phyloP scores from a whole-genome alignment of 2,113 vertebrate species.

The Thermophis baileyi region DNA sequence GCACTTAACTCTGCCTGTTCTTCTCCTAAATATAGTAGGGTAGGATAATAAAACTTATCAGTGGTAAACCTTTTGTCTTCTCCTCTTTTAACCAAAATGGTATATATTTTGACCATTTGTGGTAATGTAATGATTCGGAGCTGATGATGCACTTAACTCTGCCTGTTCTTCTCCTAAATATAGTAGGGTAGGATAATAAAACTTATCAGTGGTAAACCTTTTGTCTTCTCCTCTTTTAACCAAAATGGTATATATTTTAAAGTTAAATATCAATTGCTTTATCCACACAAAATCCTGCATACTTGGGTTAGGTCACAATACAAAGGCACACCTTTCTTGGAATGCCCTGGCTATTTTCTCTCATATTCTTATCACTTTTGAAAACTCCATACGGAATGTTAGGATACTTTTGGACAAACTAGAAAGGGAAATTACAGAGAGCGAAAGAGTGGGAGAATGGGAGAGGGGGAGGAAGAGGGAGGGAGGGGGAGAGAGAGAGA shows the following conservation, averaged over 20 bases:
- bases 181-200: not conserved
- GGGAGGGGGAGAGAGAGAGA: not conserved
- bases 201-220: not conserved
- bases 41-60: not conserved
- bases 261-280: not conserved
- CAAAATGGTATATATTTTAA: not conserved
- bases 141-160: not conserved
- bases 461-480: not conserved
- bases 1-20: not conserved
- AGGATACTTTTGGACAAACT: not conserved
- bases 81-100: not conserved
- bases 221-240: not conserved
- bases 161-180: not conserved
- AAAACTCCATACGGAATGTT: not conserved
- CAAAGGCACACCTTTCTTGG: not conserved
- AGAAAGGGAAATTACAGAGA: not conserved
- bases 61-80: not conserved
- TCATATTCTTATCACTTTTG: not conserved
- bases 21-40: not conserved
- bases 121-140: not conserved
- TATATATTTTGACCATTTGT: too few relatives aligned
- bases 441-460: not conserved
- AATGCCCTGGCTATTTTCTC: not conserved
- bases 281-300: not conserved
- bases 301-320: not conserved